These are phyloP conservation scores for Cyphomyrus plagiostoma DNA, from an alignment of 2,113 vertebrate species.

Conservation along the genomic window DNA sequence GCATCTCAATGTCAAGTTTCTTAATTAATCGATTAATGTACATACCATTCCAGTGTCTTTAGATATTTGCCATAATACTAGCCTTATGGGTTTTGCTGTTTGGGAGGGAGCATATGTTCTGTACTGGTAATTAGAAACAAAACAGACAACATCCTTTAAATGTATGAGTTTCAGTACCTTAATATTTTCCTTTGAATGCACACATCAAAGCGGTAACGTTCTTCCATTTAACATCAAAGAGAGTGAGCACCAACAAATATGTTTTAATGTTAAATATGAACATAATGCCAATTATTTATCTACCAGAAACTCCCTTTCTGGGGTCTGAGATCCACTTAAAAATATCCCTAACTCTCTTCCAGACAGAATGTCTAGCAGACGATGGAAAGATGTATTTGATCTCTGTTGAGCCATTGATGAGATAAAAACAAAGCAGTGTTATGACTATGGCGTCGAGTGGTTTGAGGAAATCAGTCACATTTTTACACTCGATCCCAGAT, in stretches of 20 bases:
- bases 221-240: background rate
- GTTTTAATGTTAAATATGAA: conserved; percentile 1
- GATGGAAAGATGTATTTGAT: background rate
- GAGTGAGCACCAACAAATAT: background rate
- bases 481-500: background rate
- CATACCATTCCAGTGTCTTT: background rate
- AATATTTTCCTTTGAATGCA: background rate
- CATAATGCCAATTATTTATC: background rate
- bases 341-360: background rate
- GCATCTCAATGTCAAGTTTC: background rate
- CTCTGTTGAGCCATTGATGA: background rate
- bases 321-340: background rate
- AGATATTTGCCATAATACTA: background rate
- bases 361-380: background rate
- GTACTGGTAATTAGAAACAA: background rate
- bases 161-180: background rate
- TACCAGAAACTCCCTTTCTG: background rate
- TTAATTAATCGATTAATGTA: background rate
- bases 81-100: background rate
- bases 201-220: background rate
- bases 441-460: background rate
- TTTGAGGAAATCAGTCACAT: background rate
- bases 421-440: background rate
- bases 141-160: background rate
- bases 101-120: background rate